phyloP scores from a whole-genome alignment of 2,888 invertebrate species.

The Drosophila anomalata region DNA sequence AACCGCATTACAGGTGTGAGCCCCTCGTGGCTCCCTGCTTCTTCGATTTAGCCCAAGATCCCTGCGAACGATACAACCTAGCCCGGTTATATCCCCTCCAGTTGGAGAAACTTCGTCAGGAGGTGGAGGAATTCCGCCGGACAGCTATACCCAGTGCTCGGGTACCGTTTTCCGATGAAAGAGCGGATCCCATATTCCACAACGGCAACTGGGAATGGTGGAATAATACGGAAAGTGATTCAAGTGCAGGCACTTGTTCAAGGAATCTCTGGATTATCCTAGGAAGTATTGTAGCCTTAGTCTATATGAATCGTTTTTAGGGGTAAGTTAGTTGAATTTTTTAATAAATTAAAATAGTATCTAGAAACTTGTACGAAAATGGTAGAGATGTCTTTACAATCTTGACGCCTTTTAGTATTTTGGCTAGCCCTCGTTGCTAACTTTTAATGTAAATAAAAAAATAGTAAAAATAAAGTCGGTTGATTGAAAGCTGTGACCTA shows the following conservation, averaged over 20 bases:
- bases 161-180: slow-evolving; percentile 84
- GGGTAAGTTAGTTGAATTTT: slow-evolving; percentile 5
- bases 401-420: background rate
- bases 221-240: slow-evolving; percentile 68
- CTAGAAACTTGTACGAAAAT: background rate
- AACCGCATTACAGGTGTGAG: slow-evolving; percentile 69
- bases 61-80: slow-evolving; percentile 84
- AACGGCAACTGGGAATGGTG: slow-evolving; percentile 87
- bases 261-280: background rate
- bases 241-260: slow-evolving; percentile 10
- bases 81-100: slow-evolving; percentile 73
- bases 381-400: background rate
- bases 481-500: slow-evolving; percentile 1
- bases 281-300: slow-evolving; percentile 15
- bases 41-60: slow-evolving; percentile 85
- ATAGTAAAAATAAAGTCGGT: background rate
- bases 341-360: background rate
- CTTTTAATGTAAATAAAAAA: slow-evolving; percentile 2
- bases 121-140: slow-evolving; percentile 84
- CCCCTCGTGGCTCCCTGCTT: slow-evolving; percentile 83
- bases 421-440: background rate
- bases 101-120: slow-evolving; percentile 83
- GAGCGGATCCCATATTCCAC: slow-evolving; percentile 85
- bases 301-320: background rate
- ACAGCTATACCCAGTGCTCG: slow-evolving; percentile 83